Conservation (phyloP, 2,113 vertebrate species). For the Bubo bubo region DNA sequence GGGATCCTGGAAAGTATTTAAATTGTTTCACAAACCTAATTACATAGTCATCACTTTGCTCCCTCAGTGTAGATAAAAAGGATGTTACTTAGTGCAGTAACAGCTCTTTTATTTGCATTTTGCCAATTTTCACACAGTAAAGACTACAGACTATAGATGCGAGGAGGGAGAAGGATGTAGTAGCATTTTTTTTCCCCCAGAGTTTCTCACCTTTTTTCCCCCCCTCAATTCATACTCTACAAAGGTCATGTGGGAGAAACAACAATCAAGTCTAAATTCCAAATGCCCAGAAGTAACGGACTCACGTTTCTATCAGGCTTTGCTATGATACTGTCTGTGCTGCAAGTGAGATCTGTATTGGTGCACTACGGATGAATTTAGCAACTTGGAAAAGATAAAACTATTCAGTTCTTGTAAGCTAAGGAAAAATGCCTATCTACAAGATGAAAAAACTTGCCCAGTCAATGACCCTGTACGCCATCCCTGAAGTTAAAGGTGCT, state of each 20-base stretch:
- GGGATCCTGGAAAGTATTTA: not conserved
- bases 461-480: not conserved
- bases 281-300: not conserved
- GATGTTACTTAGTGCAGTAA: not conserved
- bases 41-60: not conserved
- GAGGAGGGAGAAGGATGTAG: not conserved
- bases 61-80: not conserved
- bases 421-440: not conserved
- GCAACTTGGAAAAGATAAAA: not conserved
- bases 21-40: conserved; percentile 8
- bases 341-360: not conserved
- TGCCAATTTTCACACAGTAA: not conserved
- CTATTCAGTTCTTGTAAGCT: not conserved
- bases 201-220: not conserved
- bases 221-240: not conserved
- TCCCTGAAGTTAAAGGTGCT: not conserved
- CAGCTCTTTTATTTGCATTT: not conserved
- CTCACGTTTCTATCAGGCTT: not conserved
- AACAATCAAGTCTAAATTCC: not conserved
- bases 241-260: not conserved
- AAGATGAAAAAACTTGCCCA: not conserved
- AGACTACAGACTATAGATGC: not conserved
- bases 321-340: not conserved
- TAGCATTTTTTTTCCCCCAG: not conserved
- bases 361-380: not conserved